These are phyloP conservation scores for Piscicola geometra DNA, from an alignment of 2,888 invertebrate species.

Conservation along the genomic window DNA sequence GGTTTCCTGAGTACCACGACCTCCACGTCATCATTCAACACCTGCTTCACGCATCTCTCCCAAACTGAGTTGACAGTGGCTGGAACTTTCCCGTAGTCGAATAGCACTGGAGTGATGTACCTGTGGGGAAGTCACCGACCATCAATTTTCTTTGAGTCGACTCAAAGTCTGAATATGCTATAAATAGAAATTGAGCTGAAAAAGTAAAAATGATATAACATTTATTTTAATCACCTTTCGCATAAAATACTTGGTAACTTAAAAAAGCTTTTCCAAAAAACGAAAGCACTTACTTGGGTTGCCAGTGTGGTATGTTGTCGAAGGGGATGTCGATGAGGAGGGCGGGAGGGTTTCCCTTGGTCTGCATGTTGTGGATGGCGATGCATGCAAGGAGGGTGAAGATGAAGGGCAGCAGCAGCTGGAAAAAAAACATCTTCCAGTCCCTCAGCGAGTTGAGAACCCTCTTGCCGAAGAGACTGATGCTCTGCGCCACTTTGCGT, in stretches of 20 bases:
- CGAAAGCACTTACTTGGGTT: background rate
- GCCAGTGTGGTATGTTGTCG: conserved; percentile 24
- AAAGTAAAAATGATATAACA: too few relatives aligned
- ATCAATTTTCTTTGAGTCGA: background rate
- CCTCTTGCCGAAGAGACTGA: conserved; percentile 44
- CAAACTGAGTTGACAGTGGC: background rate
- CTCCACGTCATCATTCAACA: background rate
- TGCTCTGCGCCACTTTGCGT: background rate
- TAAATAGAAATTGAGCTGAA: too few relatives aligned
- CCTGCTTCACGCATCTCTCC: background rate
- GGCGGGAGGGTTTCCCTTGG: conserved; percentile 45
- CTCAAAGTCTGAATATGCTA: too few relatives aligned
- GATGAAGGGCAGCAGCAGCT: conserved; percentile 66
- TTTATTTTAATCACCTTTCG: background rate
- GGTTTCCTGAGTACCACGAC: background rate
- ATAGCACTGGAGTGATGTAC: background rate
- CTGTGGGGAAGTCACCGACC: background rate
- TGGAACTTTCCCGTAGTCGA: background rate
- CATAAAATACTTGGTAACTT: background rate
- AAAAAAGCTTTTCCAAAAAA: background rate
- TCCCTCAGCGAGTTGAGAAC: conserved; percentile 46
- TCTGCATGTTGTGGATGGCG: conserved; percentile 58
- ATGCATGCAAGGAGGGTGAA: conserved; percentile 64
- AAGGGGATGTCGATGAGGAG: conserved; percentile 40
- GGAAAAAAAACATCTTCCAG: conserved; percentile 58